Percentiles rank a stretch among this genome's conserved stretches.
These are phyloP conservation scores for Caloenas nicobarica DNA, from an alignment of 2,113 vertebrate species.

Conservation along the genomic window DNA sequence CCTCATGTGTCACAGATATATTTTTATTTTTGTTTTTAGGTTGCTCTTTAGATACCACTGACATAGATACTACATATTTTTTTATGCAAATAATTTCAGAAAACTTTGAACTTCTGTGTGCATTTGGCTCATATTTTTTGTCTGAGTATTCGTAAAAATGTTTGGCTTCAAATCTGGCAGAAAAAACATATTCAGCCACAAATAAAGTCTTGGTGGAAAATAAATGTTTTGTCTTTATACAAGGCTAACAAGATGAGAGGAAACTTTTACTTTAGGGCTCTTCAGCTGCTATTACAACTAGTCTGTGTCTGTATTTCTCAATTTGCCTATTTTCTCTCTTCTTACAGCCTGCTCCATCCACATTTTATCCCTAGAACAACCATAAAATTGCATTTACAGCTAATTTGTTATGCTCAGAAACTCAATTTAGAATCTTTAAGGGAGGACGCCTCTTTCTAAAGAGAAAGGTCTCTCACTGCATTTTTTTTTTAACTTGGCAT, in stretches of 20 bases:
- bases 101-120: neutral
- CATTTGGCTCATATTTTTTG: neutral
- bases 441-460: neutral
- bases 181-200: neutral
- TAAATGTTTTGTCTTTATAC: neutral
- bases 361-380: conserved; percentile 30
- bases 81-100: neutral
- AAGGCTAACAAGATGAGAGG: neutral
- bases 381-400: conserved; percentile 45
- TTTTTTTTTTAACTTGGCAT: neutral
- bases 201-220: neutral
- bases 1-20: neutral
- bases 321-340: conserved; percentile 30
- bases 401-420: conserved; percentile 41
- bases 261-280: neutral
- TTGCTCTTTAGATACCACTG: neutral
- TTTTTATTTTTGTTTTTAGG: neutral
- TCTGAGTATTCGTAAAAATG: neutral
- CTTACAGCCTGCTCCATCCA: conserved; percentile 13
- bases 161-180: neutral
- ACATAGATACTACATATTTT: neutral
- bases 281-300: neutral
- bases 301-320: conserved; percentile 12
- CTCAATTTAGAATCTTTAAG: neutral
- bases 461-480: neutral